Evolutionary conservation across 2,797 vertebrate species (phyloP).

Genomic region (Macrochelys suwanniensis): DNA sequence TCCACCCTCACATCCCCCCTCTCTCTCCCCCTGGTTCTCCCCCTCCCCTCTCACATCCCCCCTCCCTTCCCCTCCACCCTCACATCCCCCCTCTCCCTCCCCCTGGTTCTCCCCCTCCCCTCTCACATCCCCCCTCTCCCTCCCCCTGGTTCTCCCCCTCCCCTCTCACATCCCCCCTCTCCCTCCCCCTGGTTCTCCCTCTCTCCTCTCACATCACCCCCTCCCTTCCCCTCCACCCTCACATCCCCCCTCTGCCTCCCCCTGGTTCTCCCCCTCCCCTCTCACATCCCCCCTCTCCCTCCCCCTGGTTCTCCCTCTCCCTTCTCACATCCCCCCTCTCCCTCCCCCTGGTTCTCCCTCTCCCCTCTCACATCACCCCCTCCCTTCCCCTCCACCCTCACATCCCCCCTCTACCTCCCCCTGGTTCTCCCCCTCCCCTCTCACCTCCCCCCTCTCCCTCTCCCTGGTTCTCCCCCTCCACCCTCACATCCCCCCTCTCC

Average conservation of each 20-base stretch:
- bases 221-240: neutral
- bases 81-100: no score
- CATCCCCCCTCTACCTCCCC: neutral
- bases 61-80: no score
- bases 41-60: no score
- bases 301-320: accelerated
- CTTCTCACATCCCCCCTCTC: no score
- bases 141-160: neutral
- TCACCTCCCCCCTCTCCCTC: neutral
- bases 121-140: neutral
- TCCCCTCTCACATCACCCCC: neutral
- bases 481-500: neutral
- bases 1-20: no score
- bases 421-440: neutral
- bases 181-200: neutral
- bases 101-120: no score
- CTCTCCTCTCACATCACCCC: no score
- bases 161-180: neutral
- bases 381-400: neutral
- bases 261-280: neutral
- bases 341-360: no score
- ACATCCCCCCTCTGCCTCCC: neutral
- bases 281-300: accelerated
- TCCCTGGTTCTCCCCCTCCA: neutral
- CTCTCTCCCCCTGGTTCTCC: no score